These are phyloP conservation scores for Pelobates fuscus DNA, from an alignment of 2,113 vertebrate species.

Conservation along the genomic window DNA sequence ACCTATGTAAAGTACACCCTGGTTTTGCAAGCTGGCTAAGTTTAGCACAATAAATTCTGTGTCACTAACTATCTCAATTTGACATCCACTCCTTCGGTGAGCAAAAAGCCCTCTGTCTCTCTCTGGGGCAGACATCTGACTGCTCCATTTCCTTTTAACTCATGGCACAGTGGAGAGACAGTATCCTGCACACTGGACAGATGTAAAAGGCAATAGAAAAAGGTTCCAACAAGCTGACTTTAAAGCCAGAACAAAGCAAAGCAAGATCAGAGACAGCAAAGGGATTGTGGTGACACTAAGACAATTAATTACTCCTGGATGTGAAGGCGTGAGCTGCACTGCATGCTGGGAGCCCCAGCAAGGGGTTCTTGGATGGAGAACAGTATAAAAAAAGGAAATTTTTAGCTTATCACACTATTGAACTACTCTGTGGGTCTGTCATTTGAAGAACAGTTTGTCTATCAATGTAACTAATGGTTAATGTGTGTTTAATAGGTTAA, in stretches of 20 bases:
- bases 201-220: constrained; percentile 65
- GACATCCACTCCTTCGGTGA: constrained; percentile 59
- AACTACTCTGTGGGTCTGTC: constrained; percentile 56
- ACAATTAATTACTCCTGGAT: constrained; percentile 79
- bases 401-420: constrained; percentile 65
- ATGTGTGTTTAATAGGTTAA: constrained; percentile 44
- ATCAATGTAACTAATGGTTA: constrained; percentile 59
- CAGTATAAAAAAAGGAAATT: constrained; percentile 58
- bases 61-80: constrained; percentile 58
- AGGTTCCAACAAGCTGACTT: constrained; percentile 66
- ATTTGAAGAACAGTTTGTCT: constrained; percentile 51
- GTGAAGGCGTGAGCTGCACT: constrained; percentile 69
- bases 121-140: constrained; percentile 71
- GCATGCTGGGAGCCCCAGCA: constrained; percentile 68
- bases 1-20: too few species aligned
- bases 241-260: constrained; percentile 72
- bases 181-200: constrained; percentile 70
- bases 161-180: constrained; percentile 67
- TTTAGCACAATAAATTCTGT: constrained; percentile 57
- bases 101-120: constrained; percentile 64
- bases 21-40: too few species aligned
- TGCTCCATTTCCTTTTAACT: constrained; percentile 69
- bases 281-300: constrained; percentile 66
- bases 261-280: constrained; percentile 71
- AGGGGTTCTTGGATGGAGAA: constrained; percentile 65